Evolutionary conservation across 2,888 invertebrate species (phyloP).

Genomic region (Venustoraphidia nigricollis): DNA sequence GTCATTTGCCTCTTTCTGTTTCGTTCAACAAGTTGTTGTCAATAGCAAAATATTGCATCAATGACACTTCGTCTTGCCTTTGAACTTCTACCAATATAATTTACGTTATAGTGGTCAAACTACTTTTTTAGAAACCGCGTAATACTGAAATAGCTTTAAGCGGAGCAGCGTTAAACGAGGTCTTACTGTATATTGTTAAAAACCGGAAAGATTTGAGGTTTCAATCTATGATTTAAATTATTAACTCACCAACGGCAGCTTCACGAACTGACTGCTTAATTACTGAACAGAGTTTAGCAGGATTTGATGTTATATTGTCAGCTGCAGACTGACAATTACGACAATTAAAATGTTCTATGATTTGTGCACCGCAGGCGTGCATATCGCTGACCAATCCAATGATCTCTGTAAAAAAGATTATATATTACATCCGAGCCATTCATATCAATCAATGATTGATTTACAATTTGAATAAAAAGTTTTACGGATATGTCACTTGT

Average conservation of each 20-base stretch:
- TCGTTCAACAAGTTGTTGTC: no score
- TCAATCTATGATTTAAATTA: not conserved
- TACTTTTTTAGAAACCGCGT: no score
- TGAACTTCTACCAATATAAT: no score
- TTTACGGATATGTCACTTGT: no score
- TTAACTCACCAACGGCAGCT: constrained; percentile 36
- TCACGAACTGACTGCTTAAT: constrained; percentile 46
- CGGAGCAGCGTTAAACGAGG: no score
- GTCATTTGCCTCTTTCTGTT: no score
- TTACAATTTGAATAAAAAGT: no score
- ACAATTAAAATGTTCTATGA: constrained; percentile 39
- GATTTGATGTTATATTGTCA: constrained; percentile 32
- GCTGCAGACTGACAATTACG: constrained; percentile 20
- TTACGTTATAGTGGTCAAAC: no score
- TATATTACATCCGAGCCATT: not conserved
- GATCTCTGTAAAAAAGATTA: constrained; percentile 34
- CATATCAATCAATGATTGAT: no score
- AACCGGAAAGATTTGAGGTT: not conserved
- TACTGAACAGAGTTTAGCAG: constrained; percentile 41
- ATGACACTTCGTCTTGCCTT: no score
- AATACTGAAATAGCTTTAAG: no score
- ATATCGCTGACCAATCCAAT: constrained; percentile 45
- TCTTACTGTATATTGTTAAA: not conserved
- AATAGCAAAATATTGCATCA: no score
- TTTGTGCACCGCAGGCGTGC: constrained; percentile 42